A percentile compares a stretch with the other conserved stretches of the same genome.
These are phyloP conservation scores for Orcinus orca DNA, from an alignment of 2,113 vertebrate genomes.

Conservation along the genomic window DNA sequence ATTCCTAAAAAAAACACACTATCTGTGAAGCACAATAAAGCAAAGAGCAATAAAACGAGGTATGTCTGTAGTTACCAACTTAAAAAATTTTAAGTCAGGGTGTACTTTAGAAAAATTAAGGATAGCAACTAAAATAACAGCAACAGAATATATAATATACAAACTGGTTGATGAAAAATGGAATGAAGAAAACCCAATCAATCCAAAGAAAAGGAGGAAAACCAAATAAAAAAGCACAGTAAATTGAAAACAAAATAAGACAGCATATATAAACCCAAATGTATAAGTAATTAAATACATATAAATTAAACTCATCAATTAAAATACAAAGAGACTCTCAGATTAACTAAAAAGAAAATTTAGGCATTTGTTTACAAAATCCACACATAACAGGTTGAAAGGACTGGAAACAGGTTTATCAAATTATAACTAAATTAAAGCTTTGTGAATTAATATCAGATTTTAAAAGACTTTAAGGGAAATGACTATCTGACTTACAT, in stretches of 20 bases:
- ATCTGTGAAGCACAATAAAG: neutral
- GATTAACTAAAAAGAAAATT: slow-evolving; percentile 9
- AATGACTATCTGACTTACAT: neutral
- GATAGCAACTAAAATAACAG: neutral
- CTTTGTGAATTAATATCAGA: neutral
- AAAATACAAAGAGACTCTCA: neutral
- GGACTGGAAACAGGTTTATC: neutral
- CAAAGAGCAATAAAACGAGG: neutral
- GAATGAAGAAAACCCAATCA: neutral
- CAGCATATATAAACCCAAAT: neutral
- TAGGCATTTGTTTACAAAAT: slow-evolving; percentile 2
- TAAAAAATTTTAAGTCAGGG: neutral
- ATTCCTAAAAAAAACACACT: neutral
- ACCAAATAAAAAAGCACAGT: neutral
- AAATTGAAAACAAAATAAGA: slow-evolving; percentile 34
- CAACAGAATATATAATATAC: neutral
- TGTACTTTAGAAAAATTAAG: neutral
- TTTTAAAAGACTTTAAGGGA: neutral
- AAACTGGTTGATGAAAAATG: neutral
- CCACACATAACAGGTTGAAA: neutral
- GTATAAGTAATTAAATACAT: neutral
- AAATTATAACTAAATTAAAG: neutral
- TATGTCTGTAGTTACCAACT: neutral
- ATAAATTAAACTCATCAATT: neutral
- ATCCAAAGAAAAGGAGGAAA: neutral